phyloP scores from a whole-genome alignment of 1,140 invertebrate genomes.

The Andricus grossulariae region DNA sequence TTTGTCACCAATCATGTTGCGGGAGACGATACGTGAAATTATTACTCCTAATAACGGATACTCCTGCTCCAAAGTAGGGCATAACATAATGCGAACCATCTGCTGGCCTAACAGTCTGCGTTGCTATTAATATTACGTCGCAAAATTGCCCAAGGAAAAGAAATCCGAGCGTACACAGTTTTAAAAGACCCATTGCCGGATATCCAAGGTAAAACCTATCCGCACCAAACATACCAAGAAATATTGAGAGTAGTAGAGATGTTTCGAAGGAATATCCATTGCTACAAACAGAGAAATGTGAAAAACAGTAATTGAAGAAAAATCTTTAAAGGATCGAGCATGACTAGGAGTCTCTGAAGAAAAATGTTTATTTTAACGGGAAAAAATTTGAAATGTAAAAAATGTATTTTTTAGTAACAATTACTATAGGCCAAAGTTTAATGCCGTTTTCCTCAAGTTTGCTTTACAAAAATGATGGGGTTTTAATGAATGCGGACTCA shows the following conservation, averaged over 20 bases:
- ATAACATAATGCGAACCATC: slow-evolving; percentile 98
- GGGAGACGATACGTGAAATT: slow-evolving; percentile 90
- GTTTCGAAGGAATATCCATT: slow-evolving; percentile 97
- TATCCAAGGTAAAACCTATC: slow-evolving; percentile 98
- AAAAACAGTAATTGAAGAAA: neutral
- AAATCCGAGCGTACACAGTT: slow-evolving; percentile 96
- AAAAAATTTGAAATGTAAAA: too few relatives aligned
- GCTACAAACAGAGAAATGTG: slow-evolving; percentile 76
- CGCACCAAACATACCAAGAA: slow-evolving; percentile 97
- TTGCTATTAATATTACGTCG: slow-evolving; percentile 96
- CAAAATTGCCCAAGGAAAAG: slow-evolving; percentile 97
- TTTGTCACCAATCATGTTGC: slow-evolving; percentile 83
- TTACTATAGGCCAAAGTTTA: too few relatives aligned
- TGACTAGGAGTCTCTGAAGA: too few relatives aligned
- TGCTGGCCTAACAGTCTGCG: slow-evolving; percentile 93
- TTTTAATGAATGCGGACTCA: too few relatives aligned
- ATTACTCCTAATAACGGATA: slow-evolving; percentile 88
- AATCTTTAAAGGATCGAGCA: too few relatives aligned
- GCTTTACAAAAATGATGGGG: too few relatives aligned
- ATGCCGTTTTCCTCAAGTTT: too few relatives aligned
- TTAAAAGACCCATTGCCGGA: slow-evolving; percentile 94
- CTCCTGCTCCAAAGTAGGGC: slow-evolving; percentile 93
- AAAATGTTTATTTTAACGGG: too few relatives aligned
- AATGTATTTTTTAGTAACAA: too few relatives aligned
- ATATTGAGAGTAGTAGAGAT: slow-evolving; percentile 93